Percentiles rank a stretch among this genome's conserved stretches.
phyloP scores from a whole-genome alignment of 2,113 vertebrate genomes.

The Oenanthe oenanthe region DNA sequence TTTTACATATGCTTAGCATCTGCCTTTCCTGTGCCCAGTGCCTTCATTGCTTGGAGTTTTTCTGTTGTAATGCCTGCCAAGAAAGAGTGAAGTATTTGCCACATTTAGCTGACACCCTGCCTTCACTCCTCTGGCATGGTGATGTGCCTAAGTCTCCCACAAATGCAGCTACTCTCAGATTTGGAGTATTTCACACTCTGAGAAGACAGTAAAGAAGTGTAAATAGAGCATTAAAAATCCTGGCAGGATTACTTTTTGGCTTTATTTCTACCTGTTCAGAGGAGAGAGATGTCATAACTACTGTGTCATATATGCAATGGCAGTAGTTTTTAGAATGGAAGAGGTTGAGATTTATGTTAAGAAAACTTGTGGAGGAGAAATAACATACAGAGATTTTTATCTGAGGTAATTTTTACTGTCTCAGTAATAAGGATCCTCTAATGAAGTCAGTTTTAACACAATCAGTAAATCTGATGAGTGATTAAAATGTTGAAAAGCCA shows the following conservation, averaged over 20 bases:
- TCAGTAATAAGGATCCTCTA: background rate
- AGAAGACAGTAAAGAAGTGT: background rate
- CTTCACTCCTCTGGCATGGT: background rate
- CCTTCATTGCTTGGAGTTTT: background rate
- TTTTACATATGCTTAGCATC: background rate
- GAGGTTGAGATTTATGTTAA: background rate
- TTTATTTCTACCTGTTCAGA: background rate
- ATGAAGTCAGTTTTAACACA: background rate
- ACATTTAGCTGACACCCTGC: background rate
- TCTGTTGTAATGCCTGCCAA: background rate
- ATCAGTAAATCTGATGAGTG: background rate
- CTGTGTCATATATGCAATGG: fast-evolving
- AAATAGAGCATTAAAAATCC: background rate
- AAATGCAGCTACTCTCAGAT: background rate
- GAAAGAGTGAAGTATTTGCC: background rate
- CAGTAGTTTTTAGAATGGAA: background rate
- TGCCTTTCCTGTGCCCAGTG: background rate
- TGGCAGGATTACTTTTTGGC: background rate
- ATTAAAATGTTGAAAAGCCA: background rate
- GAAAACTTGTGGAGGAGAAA: background rate
- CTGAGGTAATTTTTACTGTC: background rate
- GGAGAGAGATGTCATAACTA: background rate
- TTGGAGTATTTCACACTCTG: background rate
- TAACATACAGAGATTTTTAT: background rate
- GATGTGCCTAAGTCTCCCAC: background rate